Conservation (phyloP, 2,888 invertebrate genomes). For the Panopea generosa region DNA sequence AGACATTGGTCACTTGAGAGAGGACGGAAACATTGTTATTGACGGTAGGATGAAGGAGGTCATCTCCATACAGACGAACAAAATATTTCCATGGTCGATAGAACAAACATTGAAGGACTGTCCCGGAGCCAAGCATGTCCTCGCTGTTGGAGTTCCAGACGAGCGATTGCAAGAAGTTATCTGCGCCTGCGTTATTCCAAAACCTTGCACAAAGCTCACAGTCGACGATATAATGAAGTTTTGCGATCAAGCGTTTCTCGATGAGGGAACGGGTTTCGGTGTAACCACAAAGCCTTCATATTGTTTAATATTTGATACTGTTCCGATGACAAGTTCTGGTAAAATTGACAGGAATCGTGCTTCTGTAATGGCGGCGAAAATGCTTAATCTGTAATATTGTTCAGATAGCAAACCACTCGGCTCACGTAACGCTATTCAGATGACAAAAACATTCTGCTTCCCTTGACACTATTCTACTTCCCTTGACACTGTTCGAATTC, state of each 20-base stretch:
- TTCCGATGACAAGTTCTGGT: slow-evolving; percentile 15
- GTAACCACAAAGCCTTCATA: slow-evolving; percentile 11
- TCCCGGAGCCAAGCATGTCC: slow-evolving; percentile 9
- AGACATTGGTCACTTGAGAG: slow-evolving; percentile 12
- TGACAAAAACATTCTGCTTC: no score
- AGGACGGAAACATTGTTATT: slow-evolving; percentile 23
- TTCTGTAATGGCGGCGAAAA: slow-evolving; percentile 1
- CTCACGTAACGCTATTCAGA: no score
- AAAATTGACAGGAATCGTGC: slow-evolving; percentile 10
- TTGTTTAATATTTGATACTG: slow-evolving; percentile 8
- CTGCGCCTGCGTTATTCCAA: slow-evolving; percentile 22
- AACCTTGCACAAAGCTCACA: not conserved
- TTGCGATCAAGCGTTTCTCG: slow-evolving; percentile 9
- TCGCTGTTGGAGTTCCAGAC: slow-evolving; percentile 34
- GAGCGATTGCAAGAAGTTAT: slow-evolving; percentile 9
- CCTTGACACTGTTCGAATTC: no score
- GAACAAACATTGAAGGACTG: not conserved
- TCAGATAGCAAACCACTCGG: not conserved
- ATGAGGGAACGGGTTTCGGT: not conserved
- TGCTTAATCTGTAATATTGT: slow-evolving; percentile 7
- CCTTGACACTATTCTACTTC: no score
- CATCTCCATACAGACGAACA: no score
- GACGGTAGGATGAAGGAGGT: slow-evolving; percentile 21
- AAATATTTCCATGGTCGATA: no score
- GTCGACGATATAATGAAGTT: slow-evolving; percentile 10